Evolutionary conservation across 2,888 invertebrate genomes (phyloP), one percentile per base, ranked within the genome.

Genomic region (Helleia helle): DNA sequence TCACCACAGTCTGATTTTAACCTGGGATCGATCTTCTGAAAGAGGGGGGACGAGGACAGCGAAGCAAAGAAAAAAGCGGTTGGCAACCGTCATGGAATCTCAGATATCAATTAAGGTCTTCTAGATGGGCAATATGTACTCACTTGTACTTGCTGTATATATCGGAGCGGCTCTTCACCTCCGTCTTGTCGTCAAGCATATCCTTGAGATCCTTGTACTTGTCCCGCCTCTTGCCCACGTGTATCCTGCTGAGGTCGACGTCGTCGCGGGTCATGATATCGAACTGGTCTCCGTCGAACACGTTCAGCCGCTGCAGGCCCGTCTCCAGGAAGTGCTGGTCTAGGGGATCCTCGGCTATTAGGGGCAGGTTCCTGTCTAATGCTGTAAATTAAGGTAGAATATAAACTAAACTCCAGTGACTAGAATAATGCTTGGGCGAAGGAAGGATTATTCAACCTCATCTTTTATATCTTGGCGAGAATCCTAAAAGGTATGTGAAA

Each of bases 231-330:
- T 90, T 89, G 18, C 90, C 90, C 1, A 68, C 56, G 53, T 85
- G 83, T n/a, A 86, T 71, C 42, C 62, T 65, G 3, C 56, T 53
- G 1, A 79, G 44, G 50, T 84, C 84, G 1, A 91, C 86, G 50
- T 86, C 77, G 36, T 89, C 87, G 9, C 86, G 59, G 42, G 87
- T 89, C 87, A 93, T 92, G 1, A 93, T 85, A 63, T 93, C 93
- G 68, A 93, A 93, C 60, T 92, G 87, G 62, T 93, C 93, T 74
- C 90, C 90, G 56, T 93, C 93, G 62, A 88, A 92, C 7, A 94
- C 84, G 67, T 92, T 93, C 34, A 87, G 76, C 34, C 91, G 74
- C 31, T 87, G 74, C 6, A 88, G 62, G 11, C 89, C 89, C 0
- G 87, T 88, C 49, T 87, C 80, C 1, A 81, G 54, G 65, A 71